phyloP scores from a whole-genome alignment of 2,113 vertebrate species.

The Charina bottae region DNA sequence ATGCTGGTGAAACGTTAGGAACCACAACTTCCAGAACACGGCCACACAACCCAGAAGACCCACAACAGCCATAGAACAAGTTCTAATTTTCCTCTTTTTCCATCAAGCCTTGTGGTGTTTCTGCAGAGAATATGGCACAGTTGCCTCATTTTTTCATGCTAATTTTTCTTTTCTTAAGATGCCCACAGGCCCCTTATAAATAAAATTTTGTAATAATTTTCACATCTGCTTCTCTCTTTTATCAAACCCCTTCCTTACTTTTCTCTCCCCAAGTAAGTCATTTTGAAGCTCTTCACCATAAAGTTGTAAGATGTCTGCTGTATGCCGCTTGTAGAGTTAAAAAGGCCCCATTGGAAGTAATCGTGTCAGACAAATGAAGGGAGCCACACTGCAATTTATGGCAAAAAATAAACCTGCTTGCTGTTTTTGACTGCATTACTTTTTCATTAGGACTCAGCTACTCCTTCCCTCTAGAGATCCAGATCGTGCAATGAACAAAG shows the following conservation, averaged over 20 bases:
- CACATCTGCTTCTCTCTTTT: neutral
- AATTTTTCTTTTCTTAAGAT: neutral
- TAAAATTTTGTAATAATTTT: neutral
- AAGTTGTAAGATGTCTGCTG: rapidly evolving
- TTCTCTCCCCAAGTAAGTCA: neutral
- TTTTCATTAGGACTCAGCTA: neutral
- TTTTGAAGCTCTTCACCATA: neutral
- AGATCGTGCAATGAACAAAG: neutral
- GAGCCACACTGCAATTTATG: slow-evolving; percentile 43
- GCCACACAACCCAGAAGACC: no score
- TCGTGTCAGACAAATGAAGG: neutral
- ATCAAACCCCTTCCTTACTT: neutral
- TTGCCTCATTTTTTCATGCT: neutral
- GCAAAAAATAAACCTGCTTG: neutral
- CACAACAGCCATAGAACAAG: no score
- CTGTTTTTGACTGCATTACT: slow-evolving; percentile 22
- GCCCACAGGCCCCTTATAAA: slow-evolving; percentile 25
- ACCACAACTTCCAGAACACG: no score
- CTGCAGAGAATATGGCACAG: neutral
- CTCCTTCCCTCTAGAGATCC: neutral
- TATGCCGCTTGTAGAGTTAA: slow-evolving; percentile 27
- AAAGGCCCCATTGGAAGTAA: slow-evolving; percentile 47
- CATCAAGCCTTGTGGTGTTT: neutral
- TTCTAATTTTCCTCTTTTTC: neutral
- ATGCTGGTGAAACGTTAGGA: no score